Base-by-base conservation (phyloP, 1,140 invertebrate species). In the Drosophila pruinosa region DNA sequence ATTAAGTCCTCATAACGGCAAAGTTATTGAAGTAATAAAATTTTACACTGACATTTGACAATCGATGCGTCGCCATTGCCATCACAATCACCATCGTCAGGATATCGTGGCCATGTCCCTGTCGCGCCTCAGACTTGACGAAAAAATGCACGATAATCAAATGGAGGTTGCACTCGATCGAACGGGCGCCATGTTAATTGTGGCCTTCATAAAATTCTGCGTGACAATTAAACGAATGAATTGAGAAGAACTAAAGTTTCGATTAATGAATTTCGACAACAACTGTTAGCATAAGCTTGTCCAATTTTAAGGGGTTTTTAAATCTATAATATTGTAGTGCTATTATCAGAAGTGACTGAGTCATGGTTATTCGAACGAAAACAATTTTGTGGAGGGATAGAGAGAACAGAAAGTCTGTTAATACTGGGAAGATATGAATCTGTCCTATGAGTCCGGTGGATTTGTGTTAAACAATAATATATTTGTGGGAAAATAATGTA, bases 1-100 rank as follows among this genome's bases (percentile, higher is more conserved):
- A 88, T 88, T 88, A 88, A 89, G 82, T 79, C 83, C 83, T 88
- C 85, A 88, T 88, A 88, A 88, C 83, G 83, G 74, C 61, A 77
- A 88, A 86, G 78, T 86, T 86, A 86, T 86, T 86, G 82, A 88
- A 82, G 81, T 88, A 89, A 88, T 88, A 89, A 78, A 89, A 89
- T 88, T 89, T 71, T 88, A 79, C 78, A 68, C 83, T 83, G 78
- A 78, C 83, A 89, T 83, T 83, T 88, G 72, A 71, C 78, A 88
- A 89, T 82, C 82, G 78, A 88, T 81, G 72, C 64, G 68, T 73
- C 64, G 80, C 76, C 79, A 72, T 83, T 17, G 59, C 52, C 71
- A 64, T 54, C 68, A 54, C 6, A 48, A 63, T 17, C 48, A 14
- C 22, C 31, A 34, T 4, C 31, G 31, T 34, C 10, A 39, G 54